phyloP scores from a whole-genome alignment of 2,797 vertebrate species.

The Tapera naevia region DNA sequence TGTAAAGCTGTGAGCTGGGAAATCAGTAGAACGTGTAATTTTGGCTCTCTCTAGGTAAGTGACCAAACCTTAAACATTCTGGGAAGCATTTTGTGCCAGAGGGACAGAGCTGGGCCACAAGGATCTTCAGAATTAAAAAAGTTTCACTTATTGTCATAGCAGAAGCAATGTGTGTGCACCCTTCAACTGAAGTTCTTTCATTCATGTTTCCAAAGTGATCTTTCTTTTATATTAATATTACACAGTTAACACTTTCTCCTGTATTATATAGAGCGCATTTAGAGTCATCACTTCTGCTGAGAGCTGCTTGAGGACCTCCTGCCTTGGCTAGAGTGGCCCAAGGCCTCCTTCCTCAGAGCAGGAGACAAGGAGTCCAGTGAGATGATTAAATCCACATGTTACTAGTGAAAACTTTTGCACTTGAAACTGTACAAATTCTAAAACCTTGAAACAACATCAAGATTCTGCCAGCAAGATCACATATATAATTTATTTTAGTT shows the following conservation, averaged over 20 bases:
- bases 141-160: neutral
- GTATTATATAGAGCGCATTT: accelerated
- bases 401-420: neutral
- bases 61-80: neutral
- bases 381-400: neutral
- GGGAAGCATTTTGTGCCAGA: neutral
- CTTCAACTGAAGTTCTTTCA: neutral
- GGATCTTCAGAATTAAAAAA: neutral
- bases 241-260: neutral
- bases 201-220: neutral
- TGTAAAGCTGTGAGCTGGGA: neutral
- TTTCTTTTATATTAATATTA: neutral
- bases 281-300: neutral
- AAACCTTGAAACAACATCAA: neutral
- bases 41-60: neutral
- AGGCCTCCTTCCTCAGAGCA: neutral
- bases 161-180: neutral
- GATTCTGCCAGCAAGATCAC: neutral
- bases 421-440: neutral
- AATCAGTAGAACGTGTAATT: neutral
- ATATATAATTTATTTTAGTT: neutral
- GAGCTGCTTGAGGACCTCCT: neutral
- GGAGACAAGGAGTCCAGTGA: neutral
- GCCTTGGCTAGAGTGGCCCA: neutral
- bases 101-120: neutral